Percentiles rank a stretch among this genome's conserved stretches.
Evolutionary conservation across 2,888 invertebrate species (phyloP).

Genomic region (Listrodromus nycthemerus): DNA sequence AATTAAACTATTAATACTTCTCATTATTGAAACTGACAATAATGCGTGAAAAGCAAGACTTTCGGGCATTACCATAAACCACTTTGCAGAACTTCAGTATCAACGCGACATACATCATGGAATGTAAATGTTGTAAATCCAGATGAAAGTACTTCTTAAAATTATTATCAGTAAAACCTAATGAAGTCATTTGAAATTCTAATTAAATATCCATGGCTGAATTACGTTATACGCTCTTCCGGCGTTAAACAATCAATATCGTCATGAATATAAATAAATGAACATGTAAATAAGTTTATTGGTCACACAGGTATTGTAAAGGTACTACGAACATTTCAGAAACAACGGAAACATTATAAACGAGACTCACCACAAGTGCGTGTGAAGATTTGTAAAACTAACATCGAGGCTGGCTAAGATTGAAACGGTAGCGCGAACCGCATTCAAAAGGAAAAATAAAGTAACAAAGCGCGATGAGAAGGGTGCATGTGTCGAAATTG

Average conservation of each 20-base stretch:
- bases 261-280: not conserved
- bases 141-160: not conserved
- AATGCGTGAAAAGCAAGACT: not conserved
- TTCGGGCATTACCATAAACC: not conserved
- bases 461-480: not conserved
- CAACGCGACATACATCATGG: not conserved
- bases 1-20: not conserved
- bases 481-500: conserved; percentile 39
- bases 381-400: not conserved
- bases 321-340: not conserved
- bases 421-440: not conserved
- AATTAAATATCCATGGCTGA: not conserved
- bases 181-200: not conserved
- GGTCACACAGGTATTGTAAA: not conserved
- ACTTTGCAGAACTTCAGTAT: not conserved
- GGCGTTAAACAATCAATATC: not conserved
- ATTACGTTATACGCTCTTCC: not conserved
- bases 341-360: not conserved
- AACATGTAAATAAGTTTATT: not conserved
- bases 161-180: not conserved
- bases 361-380: not conserved
- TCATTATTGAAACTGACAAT: not conserved
- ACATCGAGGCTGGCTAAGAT: not conserved
- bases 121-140: not conserved
- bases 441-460: not conserved